A percentile compares a stretch with the other conserved stretches of the same genome.
These are phyloP conservation scores for Hylyphantes graminicola DNA, from an alignment of 1,140 invertebrate genomes.

Conservation along the genomic window DNA sequence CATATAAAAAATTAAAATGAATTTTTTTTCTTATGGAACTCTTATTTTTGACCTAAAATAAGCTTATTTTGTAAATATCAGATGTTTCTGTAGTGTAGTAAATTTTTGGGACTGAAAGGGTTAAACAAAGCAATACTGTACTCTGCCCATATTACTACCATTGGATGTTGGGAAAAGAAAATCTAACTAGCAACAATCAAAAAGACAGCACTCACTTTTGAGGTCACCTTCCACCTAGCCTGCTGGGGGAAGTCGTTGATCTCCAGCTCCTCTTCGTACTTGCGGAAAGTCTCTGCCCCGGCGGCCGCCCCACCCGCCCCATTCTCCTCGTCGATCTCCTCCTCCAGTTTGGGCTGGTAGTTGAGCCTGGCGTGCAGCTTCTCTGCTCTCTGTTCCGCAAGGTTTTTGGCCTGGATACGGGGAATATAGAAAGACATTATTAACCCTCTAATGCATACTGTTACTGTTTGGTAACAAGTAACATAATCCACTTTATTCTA, in stretches of 20 bases:
- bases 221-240: constrained; percentile 97
- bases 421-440: background rate
- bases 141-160: background rate
- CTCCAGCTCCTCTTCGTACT: constrained; percentile 99
- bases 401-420: constrained; percentile 78
- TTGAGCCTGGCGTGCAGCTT: constrained; percentile 97
- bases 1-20: too few relatives aligned
- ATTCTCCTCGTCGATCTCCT: constrained; percentile 64
- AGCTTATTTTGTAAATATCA: too few relatives aligned
- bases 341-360: constrained; percentile 82
- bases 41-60: too few relatives aligned
- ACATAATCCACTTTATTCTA: too few relatives aligned
- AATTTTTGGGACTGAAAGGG: too few relatives aligned
- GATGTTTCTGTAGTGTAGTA: too few relatives aligned
- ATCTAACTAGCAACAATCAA: background rate
- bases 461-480: too few relatives aligned
- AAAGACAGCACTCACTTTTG: constrained; percentile 73
- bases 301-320: background rate
- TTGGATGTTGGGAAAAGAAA: too few relatives aligned
- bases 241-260: constrained; percentile 99
- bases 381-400: constrained; percentile 91
- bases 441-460: too few relatives aligned
- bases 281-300: constrained; percentile 72
- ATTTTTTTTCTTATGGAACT: too few relatives aligned
- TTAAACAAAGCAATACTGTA: too few relatives aligned